Base-by-base conservation (phyloP, 2,888 invertebrate genomes). In the Yponomeuta evonymella region DNA sequence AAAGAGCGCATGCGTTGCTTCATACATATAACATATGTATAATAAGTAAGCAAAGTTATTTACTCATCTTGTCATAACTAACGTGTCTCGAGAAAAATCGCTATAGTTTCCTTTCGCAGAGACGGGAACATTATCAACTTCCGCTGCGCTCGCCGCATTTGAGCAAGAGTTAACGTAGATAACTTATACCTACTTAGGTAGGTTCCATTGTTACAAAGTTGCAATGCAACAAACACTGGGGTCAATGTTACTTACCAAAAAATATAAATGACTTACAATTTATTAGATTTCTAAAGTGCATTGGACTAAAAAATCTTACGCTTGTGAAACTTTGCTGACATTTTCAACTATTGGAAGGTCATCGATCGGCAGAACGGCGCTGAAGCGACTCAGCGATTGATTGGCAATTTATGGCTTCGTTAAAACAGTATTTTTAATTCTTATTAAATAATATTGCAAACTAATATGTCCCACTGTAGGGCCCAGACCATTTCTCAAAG, bases 261-360 rank as follows among this genome's bases (percentile, higher is more conserved):
- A 15, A 58, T 29, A 9, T 63, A 12, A 62, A 5, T n/a, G 2
- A 64, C 9, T 65, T 33, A n/a, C 65, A 65, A 30, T 65, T 65
- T 15, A 29, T 30, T 12, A 23, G 11, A 11, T 65, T 65, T 65
- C 33, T 65, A 65, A 30, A 29, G 33, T 30, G 65, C 33, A 9
- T 65, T 29, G 65, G 29, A 65, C 23, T 15, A 43, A 43, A 66
- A 11, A 15, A 30, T n/a, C 67, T 67, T 43, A 23, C 12, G 23
- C 43, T 67, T 67, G 12, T 67, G 67, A 23, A 67, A 65, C 65
- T 30, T 65, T 65, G 23, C 43, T 67, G 15, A 48, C 48, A 67
- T 65, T 65, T 65, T 67, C 48, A 23, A 15, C 36, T 23, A 67
- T 67, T 10, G 36, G 67, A 67, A 66, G 67, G 67, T 67, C 67